Evolutionary conservation across 2,888 invertebrate species (phyloP).

Genomic region (Oxystoma pomonae): DNA sequence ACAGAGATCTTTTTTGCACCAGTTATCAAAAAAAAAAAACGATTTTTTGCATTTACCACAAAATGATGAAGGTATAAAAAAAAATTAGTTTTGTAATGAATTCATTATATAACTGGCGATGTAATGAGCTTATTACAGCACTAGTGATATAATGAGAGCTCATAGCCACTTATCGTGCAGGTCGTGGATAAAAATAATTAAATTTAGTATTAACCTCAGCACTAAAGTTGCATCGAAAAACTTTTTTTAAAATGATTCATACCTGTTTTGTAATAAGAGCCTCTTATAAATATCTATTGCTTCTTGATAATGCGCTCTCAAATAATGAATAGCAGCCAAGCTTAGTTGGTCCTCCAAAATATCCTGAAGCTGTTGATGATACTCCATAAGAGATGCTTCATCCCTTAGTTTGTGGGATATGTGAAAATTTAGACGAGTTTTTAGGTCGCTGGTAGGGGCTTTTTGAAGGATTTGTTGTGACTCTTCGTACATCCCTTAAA

Average conservation of each 20-base stretch:
- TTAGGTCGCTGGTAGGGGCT: slow-evolving; percentile 59
- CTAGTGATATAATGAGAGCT: too few relatives aligned
- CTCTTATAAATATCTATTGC: slow-evolving; percentile 98
- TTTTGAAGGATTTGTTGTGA: slow-evolving; percentile 60
- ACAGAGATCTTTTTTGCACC: too few relatives aligned
- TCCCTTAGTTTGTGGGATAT: slow-evolving; percentile 89
- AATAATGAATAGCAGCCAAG: slow-evolving; percentile 92
- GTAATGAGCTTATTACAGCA: too few relatives aligned
- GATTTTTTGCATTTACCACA: too few relatives aligned
- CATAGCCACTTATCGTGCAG: too few relatives aligned
- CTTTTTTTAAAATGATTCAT: slow-evolving; percentile 20
- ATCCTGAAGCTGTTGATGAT: slow-evolving; percentile 81
- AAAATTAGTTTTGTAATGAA: too few relatives aligned
- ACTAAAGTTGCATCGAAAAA: not conserved
- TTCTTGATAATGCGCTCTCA: slow-evolving; percentile 95
- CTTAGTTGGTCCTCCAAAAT: slow-evolving; percentile 93
- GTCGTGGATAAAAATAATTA: too few relatives aligned
- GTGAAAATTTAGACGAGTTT: slow-evolving; percentile 83
- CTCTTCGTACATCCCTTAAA: slow-evolving; percentile 67
- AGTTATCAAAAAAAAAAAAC: too few relatives aligned
- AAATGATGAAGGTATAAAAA: too few relatives aligned
- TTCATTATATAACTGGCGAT: too few relatives aligned
- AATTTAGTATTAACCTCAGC: too few relatives aligned
- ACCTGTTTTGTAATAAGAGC: slow-evolving; percentile 88
- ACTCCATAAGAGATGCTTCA: slow-evolving; percentile 77